Evolutionary conservation across 2,888 invertebrate genomes (phyloP).

Genomic region (Synergus itoensis): DNA sequence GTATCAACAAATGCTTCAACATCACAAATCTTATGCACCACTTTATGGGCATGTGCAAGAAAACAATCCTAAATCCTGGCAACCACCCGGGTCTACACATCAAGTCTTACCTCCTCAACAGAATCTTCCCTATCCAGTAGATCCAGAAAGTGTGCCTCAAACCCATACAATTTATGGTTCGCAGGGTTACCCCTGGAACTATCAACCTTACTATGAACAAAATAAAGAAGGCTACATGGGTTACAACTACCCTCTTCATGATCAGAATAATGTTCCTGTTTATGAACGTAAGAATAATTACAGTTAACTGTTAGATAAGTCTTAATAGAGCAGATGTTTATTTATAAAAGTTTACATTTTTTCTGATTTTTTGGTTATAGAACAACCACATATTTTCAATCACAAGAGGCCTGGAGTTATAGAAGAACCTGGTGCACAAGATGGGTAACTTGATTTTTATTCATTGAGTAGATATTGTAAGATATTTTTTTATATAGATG

Average conservation of each 20-base stretch:
- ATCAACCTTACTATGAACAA: constrained; percentile 69
- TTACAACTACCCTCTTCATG: constrained; percentile 59
- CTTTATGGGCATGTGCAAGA: constrained; percentile 64
- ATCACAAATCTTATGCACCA: constrained; percentile 65
- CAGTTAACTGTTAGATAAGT: neutral
- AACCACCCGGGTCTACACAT: constrained; percentile 58
- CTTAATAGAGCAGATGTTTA: neutral
- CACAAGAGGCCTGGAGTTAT: constrained; percentile 69
- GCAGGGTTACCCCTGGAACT: constrained; percentile 70
- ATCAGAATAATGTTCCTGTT: constrained; percentile 61
- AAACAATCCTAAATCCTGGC: constrained; percentile 65
- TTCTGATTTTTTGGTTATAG: constrained; percentile 50
- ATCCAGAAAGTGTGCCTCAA: constrained; percentile 60
- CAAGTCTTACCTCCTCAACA: constrained; percentile 62
- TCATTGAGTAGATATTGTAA: neutral
- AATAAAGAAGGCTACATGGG: constrained; percentile 65
- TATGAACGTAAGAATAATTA: constrained; percentile 67
- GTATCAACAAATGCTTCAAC: constrained; percentile 69
- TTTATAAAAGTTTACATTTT: neutral
- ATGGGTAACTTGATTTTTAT: constrained; percentile 56
- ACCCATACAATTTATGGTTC: constrained; percentile 63
- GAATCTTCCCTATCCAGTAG: constrained; percentile 64
- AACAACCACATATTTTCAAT: constrained; percentile 69
- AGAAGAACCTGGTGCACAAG: constrained; percentile 61
- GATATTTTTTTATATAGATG: neutral